A percentile compares a stretch with the other conserved stretches of the same genome.
Conservation (phyloP, 2,888 invertebrate species). For the Hemicrepidius hirtus region DNA sequence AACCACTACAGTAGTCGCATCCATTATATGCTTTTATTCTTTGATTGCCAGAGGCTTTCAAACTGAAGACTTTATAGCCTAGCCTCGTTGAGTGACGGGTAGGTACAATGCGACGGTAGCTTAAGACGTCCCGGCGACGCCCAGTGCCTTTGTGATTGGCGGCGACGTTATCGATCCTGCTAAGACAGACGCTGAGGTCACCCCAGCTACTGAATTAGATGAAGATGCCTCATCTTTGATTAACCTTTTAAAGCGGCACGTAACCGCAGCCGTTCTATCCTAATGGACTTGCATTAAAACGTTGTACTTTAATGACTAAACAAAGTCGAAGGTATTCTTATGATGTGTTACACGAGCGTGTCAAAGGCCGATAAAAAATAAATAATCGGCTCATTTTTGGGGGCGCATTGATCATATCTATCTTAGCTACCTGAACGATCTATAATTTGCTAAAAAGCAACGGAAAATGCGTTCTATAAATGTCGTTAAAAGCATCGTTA, state of each 20-base stretch:
- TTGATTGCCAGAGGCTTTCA: slow-evolving; percentile 55
- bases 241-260: slow-evolving; percentile 52
- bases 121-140: slow-evolving; percentile 56
- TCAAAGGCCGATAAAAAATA: slow-evolving; percentile 51
- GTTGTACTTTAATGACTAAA: slow-evolving; percentile 46
- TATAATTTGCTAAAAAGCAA: slow-evolving; percentile 51
- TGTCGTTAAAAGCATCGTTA: slow-evolving; percentile 46
- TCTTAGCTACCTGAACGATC: slow-evolving; percentile 45
- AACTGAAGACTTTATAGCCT: slow-evolving; percentile 46
- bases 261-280: slow-evolving; percentile 44
- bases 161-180: slow-evolving; percentile 60
- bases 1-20: slow-evolving; percentile 54
- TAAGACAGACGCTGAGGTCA: slow-evolving; percentile 50
- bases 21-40: slow-evolving; percentile 59
- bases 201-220: slow-evolving; percentile 33
- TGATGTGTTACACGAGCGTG: slow-evolving; percentile 51
- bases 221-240: slow-evolving; percentile 50
- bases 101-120: slow-evolving; percentile 54
- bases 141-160: slow-evolving; percentile 63
- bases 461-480: slow-evolving; percentile 37
- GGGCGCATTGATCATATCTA: slow-evolving; percentile 47
- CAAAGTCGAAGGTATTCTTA: slow-evolving; percentile 25
- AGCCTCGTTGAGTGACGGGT: slow-evolving; percentile 58
- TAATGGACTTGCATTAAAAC: slow-evolving; percentile 59
- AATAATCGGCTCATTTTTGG: slow-evolving; percentile 48